Conservation (phyloP, 2,797 vertebrate genomes). For the Catostomus latipinnis region DNA sequence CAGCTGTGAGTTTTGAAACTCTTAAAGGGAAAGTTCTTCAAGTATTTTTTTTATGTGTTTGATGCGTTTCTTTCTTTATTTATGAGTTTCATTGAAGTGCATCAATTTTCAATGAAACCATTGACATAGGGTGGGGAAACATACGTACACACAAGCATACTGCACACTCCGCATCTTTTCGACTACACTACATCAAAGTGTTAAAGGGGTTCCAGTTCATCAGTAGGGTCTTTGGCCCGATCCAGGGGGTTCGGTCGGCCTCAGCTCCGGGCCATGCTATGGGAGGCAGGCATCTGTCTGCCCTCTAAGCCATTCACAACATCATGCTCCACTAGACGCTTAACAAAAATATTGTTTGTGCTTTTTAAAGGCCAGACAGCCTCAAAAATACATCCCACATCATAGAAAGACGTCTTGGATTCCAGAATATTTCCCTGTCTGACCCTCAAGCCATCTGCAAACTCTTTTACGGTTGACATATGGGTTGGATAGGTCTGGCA, state of each 20-base stretch:
- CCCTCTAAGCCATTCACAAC: constrained; percentile 66
- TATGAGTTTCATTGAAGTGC: not conserved
- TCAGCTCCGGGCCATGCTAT: constrained; percentile 50
- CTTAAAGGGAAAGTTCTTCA: not conserved
- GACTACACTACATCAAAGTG: constrained; percentile 11
- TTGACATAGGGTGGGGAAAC: too few species aligned
- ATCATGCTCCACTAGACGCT: constrained; percentile 66
- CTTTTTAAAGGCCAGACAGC: constrained; percentile 64
- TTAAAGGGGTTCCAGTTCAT: constrained; percentile 25
- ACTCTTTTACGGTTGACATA: constrained; percentile 25
- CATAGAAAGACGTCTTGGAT: constrained; percentile 23
- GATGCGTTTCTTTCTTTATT: not conserved
- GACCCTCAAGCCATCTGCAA: constrained; percentile 15
- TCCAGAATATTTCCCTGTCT: not conserved
- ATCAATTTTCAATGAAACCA: not conserved
- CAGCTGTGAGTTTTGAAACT: not conserved
- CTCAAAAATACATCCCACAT: constrained; percentile 60
- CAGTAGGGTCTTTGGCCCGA: constrained; percentile 13
- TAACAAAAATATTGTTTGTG: constrained; percentile 71
- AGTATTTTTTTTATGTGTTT: not conserved
- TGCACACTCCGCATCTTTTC: not conserved
- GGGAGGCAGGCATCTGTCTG: constrained; percentile 60
- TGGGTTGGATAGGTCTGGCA: not conserved
- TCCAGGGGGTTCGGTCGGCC: not conserved
- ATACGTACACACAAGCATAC: not conserved